Evolutionary conservation across 2,888 invertebrate genomes (phyloP), one percentile per base, ranked within the genome.

Genomic region (Diaprepes abbreviatus): DNA sequence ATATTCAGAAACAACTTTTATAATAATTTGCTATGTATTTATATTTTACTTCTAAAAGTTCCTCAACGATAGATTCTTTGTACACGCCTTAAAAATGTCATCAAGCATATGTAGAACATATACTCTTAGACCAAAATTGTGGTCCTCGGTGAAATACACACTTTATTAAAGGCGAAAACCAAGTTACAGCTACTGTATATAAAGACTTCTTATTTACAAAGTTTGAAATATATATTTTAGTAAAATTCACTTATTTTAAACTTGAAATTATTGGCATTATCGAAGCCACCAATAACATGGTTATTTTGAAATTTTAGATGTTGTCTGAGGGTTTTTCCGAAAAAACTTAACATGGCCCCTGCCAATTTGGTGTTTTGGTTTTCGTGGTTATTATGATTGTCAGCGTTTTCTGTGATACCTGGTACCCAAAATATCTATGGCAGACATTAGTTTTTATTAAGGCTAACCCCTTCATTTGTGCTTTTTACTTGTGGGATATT

Each of bases 151-250:
- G 70, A 70, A 70, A 66, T 69, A 21, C 70, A 62, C 57, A 28
- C 24, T 45, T 43, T 54, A 45, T 54, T 54, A 69, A 69, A 69
- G 69, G 69, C 69, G 69, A 64, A 64, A 69, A 58, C 64, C 69
- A 69, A 63, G 69, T 69, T 59, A 63, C 64, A 69, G 69, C 69
- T 69, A 69, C 64, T 38, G 65, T 70, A 70, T 70, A 70, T 70
- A 70, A 70, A 70, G 70, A 70, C 38, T 70, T 70, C 57, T 70
- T 70, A 70, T 70, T 50, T 70, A 70, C 70, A 70, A 69, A 69
- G 59, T 68, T 70, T 66, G 66, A 70, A 66, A 70, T 70, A 69
- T 54, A 50, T 64, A 65, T 66, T 63, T 65, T 65, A 36, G 43
- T 70, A 63, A 69, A 64, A 33, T 64, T 58, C 50, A 63, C 43